These are phyloP conservation scores for Heliocidaris erythrogramma DNA, from an alignment of 35 echinoderm and acorn worm genomes.

Conservation along the genomic window DNA sequence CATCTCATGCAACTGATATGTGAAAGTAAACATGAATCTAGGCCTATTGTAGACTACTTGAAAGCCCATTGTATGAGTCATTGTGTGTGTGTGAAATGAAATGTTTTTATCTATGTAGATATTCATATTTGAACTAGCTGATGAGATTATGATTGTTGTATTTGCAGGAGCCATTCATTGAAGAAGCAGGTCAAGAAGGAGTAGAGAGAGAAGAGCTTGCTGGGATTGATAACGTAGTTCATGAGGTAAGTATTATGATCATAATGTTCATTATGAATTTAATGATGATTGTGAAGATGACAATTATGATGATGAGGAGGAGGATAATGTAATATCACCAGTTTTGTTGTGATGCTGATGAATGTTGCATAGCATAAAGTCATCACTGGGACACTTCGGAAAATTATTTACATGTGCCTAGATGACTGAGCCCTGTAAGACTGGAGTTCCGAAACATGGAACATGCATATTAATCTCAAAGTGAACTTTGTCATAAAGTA, in stretches of 20 bases:
- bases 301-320: conserved; percentile 4
- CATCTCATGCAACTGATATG: too few relatives aligned
- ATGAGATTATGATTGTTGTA: neutral
- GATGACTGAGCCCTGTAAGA: too few relatives aligned
- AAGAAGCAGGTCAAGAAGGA: neutral
- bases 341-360: neutral
- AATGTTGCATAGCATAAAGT: too few relatives aligned
- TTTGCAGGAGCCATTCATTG: neutral
- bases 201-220: neutral
- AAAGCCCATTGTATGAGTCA: neutral
- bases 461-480: neutral
- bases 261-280: neutral
- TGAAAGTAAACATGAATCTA: too few relatives aligned
- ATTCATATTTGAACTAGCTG: neutral
- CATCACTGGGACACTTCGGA: too few relatives aligned
- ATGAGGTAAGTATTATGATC: neutral
- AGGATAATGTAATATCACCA: neutral
- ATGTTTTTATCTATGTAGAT: neutral
- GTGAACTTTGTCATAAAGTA: neutral
- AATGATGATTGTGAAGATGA: neutral
- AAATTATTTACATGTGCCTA: too few relatives aligned
- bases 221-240: conserved; percentile 16
- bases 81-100: neutral
- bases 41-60: too few relatives aligned
- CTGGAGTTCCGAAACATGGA: too few relatives aligned